A percentile compares a stretch with the other conserved stretches of the same genome.
Evolutionary conservation across 2,797 vertebrate genomes (phyloP).

Genomic region (Cuculus canorus): DNA sequence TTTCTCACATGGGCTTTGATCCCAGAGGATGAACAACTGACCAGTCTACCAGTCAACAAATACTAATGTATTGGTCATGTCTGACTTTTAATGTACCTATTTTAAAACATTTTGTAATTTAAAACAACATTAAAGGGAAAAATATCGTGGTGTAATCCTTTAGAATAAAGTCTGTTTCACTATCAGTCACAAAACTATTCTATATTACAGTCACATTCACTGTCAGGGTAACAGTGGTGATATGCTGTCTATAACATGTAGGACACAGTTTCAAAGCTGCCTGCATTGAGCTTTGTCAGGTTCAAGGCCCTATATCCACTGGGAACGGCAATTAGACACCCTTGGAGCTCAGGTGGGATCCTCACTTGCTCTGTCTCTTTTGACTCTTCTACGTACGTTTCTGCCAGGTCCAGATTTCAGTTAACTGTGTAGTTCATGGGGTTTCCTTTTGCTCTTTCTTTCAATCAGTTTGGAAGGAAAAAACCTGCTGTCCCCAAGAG

Average conservation of each 20-base stretch:
- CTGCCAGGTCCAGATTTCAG: not conserved
- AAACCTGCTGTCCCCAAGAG: not conserved
- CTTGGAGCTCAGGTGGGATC: not conserved
- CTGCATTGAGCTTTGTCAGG: not conserved
- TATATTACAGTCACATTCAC: too few relatives aligned
- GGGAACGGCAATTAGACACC: not conserved
- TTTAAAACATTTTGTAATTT: not conserved
- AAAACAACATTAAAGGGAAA: not conserved
- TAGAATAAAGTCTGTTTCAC: not conserved
- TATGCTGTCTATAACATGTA: fast-evolving
- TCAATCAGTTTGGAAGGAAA: not conserved
- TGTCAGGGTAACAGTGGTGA: not conserved
- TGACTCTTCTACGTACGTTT: fast-evolving
- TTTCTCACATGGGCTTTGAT: not conserved
- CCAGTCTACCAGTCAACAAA: not conserved
- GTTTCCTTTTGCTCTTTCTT: not conserved
- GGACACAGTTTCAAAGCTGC: not conserved
- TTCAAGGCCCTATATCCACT: not conserved
- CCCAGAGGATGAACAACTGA: not conserved
- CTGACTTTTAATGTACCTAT: not conserved
- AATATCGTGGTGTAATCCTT: not conserved
- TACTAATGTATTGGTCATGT: not conserved
- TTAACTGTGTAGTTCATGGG: not conserved
- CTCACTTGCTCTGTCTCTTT: not conserved
- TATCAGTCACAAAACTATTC: not conserved